Base-by-base conservation (phyloP, 1,140 invertebrate genomes). In the Stratiolaelaps scimitus region DNA sequence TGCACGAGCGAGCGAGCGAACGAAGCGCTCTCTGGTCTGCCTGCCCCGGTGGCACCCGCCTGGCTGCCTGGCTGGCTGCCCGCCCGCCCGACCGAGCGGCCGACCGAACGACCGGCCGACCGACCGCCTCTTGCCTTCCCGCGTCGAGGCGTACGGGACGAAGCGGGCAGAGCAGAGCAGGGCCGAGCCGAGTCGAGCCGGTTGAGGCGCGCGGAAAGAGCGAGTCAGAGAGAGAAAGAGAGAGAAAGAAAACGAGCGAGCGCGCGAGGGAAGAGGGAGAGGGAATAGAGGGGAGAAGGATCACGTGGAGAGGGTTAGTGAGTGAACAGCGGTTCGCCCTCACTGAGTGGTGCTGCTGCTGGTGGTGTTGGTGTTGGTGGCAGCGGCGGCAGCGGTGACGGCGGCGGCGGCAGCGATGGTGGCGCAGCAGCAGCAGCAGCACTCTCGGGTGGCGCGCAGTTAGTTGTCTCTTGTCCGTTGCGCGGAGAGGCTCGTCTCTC, bases 401-500 rank as follows among this genome's bases (percentile, higher is more conserved):
- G n/a, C n/a, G n/a, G n/a, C 28, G 47, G 47, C 47, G 44, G 44
- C 13, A 13, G 44, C 44, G 47, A 48, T 23, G 47, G 47, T 28
- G 20, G 15, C 47, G 4, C 4, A 4, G 47, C 47, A 48, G n/a
- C n/a, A 48, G 47, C 28, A 15, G 28, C 19, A 19, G 47, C 53
- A 34, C 53, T 29, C 17, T 26, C 53, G 13, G 53, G 53, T 28
- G 26, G 47, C 53, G 34, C 17, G 17, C 53, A 60, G 53, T 60
- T 23, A 60, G 53, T 60, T 60, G 53, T 60, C 53, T 60, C 26
- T 23, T 34, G 20, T 15, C 53, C 2, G 53, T 60, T 60, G 53
- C 17, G 53, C 17, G 53, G 53, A 60, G 53, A 60, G 53, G 26
- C 26, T 60, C 53, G 53, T 60, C 53, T 60, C 53, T 60, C 34